Conservation (phyloP, 2,797 vertebrate genomes). For the Tokudaia tokunoshimensis region DNA sequence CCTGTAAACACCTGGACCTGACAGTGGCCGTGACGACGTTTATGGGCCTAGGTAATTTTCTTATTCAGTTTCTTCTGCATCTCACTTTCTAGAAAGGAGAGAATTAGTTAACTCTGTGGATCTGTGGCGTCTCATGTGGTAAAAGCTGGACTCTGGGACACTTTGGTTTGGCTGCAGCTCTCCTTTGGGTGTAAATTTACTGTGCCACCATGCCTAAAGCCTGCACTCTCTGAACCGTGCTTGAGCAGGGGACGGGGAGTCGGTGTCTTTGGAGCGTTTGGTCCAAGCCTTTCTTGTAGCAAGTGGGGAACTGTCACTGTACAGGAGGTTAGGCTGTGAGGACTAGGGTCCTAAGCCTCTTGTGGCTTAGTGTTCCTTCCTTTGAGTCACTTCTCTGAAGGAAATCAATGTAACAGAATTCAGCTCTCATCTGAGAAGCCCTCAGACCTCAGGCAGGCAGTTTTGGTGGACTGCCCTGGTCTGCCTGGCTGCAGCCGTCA, state of each 20-base stretch:
- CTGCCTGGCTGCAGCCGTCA: not conserved
- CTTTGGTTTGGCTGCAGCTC: not conserved
- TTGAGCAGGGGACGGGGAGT: not conserved
- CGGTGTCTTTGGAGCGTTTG: not conserved
- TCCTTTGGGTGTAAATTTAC: not conserved
- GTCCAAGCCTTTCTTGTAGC: not conserved
- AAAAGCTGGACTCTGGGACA: not conserved
- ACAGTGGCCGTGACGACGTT: not conserved
- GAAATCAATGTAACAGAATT: not conserved
- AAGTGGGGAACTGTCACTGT: not conserved
- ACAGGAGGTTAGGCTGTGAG: no score
- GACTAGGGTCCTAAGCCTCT: not conserved
- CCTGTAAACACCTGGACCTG: not conserved
- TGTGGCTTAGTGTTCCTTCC: not conserved
- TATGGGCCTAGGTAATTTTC: not conserved
- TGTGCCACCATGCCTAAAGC: not conserved
- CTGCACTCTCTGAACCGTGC: no score
- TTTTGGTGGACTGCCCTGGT: not conserved
- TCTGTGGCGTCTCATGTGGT: not conserved
- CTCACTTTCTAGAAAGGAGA: constrained; percentile 26
- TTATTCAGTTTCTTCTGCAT: not conserved
- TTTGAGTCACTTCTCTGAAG: not conserved
- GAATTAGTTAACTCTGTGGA: not conserved
- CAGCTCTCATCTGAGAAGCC: not conserved
- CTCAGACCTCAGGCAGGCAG: not conserved